phyloP scores from a whole-genome alignment of 2,113 vertebrate species.

The Oreochromis aureus region DNA sequence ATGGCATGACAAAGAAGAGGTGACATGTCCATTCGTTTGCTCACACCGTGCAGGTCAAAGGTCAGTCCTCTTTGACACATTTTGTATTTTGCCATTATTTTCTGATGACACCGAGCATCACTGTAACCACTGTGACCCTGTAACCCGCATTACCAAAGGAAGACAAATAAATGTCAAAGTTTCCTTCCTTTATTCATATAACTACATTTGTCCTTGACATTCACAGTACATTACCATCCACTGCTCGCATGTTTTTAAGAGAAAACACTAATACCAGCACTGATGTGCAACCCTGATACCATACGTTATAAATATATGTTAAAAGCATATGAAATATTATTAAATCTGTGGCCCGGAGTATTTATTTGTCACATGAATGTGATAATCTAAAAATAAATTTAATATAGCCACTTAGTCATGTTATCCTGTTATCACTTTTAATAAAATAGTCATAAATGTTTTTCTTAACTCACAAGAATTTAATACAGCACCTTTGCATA shows the following conservation, averaged over 20 bases:
- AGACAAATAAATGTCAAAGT: not conserved
- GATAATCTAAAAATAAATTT: fast-evolving
- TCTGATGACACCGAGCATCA: not conserved
- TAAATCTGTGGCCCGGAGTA: not conserved
- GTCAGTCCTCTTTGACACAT: not conserved
- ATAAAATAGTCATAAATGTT: not conserved
- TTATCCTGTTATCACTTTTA: not conserved
- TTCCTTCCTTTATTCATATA: not conserved
- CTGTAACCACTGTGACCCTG: not conserved
- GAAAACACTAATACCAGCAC: not conserved
- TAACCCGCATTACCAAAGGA: not conserved
- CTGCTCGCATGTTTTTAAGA: not conserved
- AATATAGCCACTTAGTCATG: not conserved
- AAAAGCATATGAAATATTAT: not conserved
- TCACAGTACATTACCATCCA: not conserved
- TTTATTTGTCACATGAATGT: not conserved
- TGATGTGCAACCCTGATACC: not conserved
- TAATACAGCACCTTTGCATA: not conserved
- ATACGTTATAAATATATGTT: not conserved
- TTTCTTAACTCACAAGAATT: not conserved
- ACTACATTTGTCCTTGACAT: not conserved
- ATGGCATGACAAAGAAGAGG: not conserved
- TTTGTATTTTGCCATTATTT: not conserved
- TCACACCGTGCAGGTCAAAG: not conserved
- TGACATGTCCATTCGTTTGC: not conserved